Conservation (phyloP, 1,140 invertebrate species). For the Micrasema minimum region DNA sequence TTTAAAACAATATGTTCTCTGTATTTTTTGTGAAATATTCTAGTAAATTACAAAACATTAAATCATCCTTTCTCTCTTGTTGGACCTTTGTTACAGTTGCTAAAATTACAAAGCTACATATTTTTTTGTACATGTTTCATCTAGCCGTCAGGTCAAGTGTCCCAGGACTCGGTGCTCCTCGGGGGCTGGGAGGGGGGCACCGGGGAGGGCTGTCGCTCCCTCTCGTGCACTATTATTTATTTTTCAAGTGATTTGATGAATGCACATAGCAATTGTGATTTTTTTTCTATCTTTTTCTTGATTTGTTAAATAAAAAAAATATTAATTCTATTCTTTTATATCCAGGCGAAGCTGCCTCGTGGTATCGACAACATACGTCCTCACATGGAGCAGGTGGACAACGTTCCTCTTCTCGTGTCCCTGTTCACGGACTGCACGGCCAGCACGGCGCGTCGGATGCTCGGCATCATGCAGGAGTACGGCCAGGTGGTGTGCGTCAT, state of each 20-base stretch:
- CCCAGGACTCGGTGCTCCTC: slow-evolving; percentile 60
- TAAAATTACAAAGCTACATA: no score
- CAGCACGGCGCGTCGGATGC: slow-evolving; percentile 87
- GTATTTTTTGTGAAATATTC: no score
- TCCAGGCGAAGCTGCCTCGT: slow-evolving; percentile 89
- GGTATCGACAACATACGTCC: slow-evolving; percentile 97
- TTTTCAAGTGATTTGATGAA: no score
- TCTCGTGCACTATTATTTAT: no score
- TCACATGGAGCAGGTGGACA: slow-evolving; percentile 95
- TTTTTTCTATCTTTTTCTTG: no score
- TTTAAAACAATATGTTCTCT: no score
- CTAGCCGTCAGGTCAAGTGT: slow-evolving; percentile 52
- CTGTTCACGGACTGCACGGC: slow-evolving; percentile 97
- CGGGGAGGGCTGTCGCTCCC: slow-evolving; percentile 79
- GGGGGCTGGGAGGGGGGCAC: slow-evolving; percentile 55
- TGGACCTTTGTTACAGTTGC: no score
- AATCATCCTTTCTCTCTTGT: no score
- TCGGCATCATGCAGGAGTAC: slow-evolving; percentile 96
- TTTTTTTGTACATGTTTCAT: background rate
- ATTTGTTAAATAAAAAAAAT: no score
- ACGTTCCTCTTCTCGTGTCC: slow-evolving; percentile 95
- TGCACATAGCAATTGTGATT: no score
- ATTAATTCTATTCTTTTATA: no score
- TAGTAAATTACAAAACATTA: no score
- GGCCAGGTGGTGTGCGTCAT: slow-evolving; percentile 93